Conservation (phyloP, 1,140 invertebrate genomes). For the Monomorium pharaonis region DNA sequence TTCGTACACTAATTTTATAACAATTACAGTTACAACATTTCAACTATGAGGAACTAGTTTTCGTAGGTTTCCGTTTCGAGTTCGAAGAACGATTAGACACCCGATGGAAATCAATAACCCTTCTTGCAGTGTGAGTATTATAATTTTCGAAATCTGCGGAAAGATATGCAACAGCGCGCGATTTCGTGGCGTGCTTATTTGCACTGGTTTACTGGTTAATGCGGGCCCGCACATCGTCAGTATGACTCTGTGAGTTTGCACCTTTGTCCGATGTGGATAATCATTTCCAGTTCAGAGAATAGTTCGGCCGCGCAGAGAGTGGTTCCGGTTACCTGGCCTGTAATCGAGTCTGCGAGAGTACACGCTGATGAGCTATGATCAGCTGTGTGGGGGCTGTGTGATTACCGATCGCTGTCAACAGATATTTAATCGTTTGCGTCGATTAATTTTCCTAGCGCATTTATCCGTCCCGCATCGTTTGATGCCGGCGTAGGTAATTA, state of each 20-base stretch:
- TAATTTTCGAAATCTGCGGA: slow-evolving; percentile 26
- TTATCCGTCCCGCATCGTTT: slow-evolving; percentile 52
- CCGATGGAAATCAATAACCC: neutral
- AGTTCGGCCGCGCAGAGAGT: slow-evolving; percentile 2
- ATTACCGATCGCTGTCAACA: slow-evolving; percentile 57
- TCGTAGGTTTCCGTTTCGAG: neutral
- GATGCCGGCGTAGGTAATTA: slow-evolving; percentile 35
- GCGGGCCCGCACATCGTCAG: slow-evolving; percentile 34
- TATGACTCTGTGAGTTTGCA: slow-evolving; percentile 60
- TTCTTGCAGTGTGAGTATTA: neutral
- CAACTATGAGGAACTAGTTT: neutral
- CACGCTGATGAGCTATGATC: slow-evolving; percentile 54
- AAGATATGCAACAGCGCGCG: slow-evolving; percentile 46
- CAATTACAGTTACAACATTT: neutral
- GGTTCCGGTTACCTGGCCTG: slow-evolving; percentile 49
- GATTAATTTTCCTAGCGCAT: slow-evolving; percentile 58
- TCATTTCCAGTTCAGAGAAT: slow-evolving; percentile 60
- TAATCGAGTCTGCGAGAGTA: slow-evolving; percentile 50
- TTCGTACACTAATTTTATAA: neutral
- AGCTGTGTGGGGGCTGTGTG: slow-evolving; percentile 43
- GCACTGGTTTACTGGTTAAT: slow-evolving; percentile 44
- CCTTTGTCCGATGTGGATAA: slow-evolving; percentile 66
- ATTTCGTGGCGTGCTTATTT: slow-evolving; percentile 40
- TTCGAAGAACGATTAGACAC: neutral
- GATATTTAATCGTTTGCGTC: slow-evolving; percentile 63